These are phyloP conservation scores for Pristionchus exspectatus DNA, from an alignment of 2,888 invertebrate species.

Conservation along the genomic window DNA sequence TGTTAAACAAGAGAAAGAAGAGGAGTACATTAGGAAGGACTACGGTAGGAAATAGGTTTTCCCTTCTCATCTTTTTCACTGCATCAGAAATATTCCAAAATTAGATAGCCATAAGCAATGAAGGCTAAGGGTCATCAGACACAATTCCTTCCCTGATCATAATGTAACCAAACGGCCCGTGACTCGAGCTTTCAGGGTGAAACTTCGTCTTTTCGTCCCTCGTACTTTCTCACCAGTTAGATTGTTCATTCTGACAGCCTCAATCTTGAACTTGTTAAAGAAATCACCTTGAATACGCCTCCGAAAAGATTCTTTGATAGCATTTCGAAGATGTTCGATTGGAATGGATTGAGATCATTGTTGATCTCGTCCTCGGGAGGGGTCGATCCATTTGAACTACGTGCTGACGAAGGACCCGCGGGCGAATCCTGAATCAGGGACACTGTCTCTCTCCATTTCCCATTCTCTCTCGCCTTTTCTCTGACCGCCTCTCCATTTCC, in stretches of 20 bases:
- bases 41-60: not conserved
- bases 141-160: no score
- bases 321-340: slow-evolving; percentile 25
- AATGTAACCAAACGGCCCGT: no score
- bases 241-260: no score
- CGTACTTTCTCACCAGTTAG: not conserved
- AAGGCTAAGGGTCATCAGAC: not conserved
- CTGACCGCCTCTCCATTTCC: not conserved
- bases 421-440: slow-evolving; percentile 14
- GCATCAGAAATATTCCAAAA: no score
- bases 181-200: no score
- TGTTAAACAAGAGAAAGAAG: slow-evolving; percentile 24
- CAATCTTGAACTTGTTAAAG: not conserved
- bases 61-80: not conserved
- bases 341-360: slow-evolving; percentile 14
- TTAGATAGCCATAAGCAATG: not conserved
- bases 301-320: slow-evolving; percentile 21
- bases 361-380: not conserved
- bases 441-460: not conserved
- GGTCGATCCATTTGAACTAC: slow-evolving; percentile 30
- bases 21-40: not conserved
- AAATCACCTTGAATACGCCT: slow-evolving; percentile 35
- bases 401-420: slow-evolving; percentile 22
- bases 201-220: not conserved
- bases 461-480: not conserved